Percentiles rank a stretch among this genome's conserved stretches.
These are phyloP conservation scores for Nilaparvata lugens DNA, from an alignment of 1,140 invertebrate species.

Conservation along the genomic window DNA sequence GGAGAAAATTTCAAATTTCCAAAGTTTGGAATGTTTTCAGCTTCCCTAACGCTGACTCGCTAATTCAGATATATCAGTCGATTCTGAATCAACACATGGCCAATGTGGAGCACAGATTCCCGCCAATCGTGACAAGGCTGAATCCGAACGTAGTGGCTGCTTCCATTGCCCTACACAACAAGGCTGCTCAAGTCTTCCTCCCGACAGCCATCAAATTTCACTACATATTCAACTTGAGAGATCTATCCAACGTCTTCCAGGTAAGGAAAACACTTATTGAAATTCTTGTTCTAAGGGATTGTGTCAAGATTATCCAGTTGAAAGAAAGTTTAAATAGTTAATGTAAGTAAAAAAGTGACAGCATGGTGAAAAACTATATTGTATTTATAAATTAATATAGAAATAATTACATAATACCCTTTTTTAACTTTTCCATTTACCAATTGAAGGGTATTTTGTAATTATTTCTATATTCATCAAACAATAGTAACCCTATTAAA, in stretches of 20 bases:
- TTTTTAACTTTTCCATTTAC: too few relatives aligned
- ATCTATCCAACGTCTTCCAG: constrained; percentile 86
- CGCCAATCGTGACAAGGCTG: constrained; percentile 41
- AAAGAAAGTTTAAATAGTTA: too few relatives aligned
- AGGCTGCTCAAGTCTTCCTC: constrained; percentile 75
- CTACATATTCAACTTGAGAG: constrained; percentile 92
- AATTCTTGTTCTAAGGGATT: too few relatives aligned
- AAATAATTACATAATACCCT: too few relatives aligned
- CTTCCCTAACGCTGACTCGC: constrained; percentile 76
- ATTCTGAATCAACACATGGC: constrained; percentile 80
- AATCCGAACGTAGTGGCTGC: constrained; percentile 62
- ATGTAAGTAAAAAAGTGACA: too few relatives aligned
- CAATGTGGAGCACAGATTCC: constrained; percentile 70
- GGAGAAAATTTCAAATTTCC: too few relatives aligned
- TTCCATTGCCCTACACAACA: constrained; percentile 74
- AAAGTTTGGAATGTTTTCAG: constrained; percentile 42
- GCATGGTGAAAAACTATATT: too few relatives aligned
- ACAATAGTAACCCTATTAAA: too few relatives aligned
- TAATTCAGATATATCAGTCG: constrained; percentile 81
- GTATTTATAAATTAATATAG: too few relatives aligned
- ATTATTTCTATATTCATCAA: too few relatives aligned
- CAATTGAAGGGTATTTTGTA: too few relatives aligned
- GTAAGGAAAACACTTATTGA: constrained; percentile 34
- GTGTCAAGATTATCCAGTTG: too few relatives aligned
- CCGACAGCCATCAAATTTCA: constrained; percentile 95